Base-by-base conservation (phyloP, 1,140 invertebrate genomes). In the Pomacea maculata region DNA sequence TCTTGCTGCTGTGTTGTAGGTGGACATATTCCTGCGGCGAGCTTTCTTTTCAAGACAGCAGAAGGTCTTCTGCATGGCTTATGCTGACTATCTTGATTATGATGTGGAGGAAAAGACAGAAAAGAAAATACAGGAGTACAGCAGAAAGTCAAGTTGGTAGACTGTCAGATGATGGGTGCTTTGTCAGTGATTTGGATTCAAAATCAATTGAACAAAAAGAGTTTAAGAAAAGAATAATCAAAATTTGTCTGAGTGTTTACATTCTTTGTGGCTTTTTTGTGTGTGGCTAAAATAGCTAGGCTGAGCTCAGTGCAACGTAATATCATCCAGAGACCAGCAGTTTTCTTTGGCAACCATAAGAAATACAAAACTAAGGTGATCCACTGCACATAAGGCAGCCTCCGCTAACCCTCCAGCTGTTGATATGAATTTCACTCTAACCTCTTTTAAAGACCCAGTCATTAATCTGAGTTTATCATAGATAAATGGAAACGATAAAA, bases 41-140 rank as follows among this genome's bases (percentile, higher is more conserved):
- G 83, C 86, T 21, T 77, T 85, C 54, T 83, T 82, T 67, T 81
- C 83, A 45, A 65, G 57, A 19, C 64, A 34, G 73, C 76, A 80
- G 55, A 85, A 85, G 76, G 81, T 87, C 12, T 81, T 87, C 76
- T 88, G 87, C 72, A 68, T 89, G 64, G 87, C 85, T 12, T 84
- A 84, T 79, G 86, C 84, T 65, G 86, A 88, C 68, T 15, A 79
- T n/a, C 76, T 89, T 57, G 82, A 87, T 67, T 88, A 89, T 80
- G 86, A 87, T 65, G 83, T 86, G n/a, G 81, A 81, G 71, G 84
- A 84, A 25, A 84, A 80, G 78, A 80, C 78, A 29, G 88, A 89
- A 76, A 84, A 85, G 67, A 83, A 75, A 19, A 75, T 88, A 9
- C 82, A 85, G 19, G 82, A 83, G 25, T 83, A 85, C 79, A 80